Evolutionary conservation across 2,113 vertebrate genomes (phyloP).

Genomic region (Dicaeum eximium): DNA sequence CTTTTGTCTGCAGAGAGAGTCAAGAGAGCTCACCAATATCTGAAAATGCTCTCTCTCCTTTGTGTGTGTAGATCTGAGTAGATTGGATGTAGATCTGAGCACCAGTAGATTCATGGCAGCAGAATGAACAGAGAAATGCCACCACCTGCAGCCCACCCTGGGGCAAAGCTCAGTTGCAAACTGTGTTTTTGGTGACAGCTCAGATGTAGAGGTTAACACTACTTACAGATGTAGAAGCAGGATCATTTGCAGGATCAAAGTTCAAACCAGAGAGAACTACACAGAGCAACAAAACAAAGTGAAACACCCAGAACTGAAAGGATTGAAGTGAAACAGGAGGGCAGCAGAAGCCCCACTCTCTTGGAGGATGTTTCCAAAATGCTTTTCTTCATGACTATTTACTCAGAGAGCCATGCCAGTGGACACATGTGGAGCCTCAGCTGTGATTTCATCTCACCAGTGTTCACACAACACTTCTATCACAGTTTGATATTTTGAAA

Average conservation of each 20-base stretch:
- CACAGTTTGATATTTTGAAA: not conserved
- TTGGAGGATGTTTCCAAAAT: not conserved
- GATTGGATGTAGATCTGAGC: not conserved
- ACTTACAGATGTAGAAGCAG: not conserved
- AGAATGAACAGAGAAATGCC: fast-evolving
- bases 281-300: not conserved
- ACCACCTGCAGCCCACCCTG: not conserved
- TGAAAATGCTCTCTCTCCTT: not conserved
- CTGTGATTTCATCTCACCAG: not conserved
- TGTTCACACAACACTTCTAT: not conserved
- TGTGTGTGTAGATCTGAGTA: not conserved
- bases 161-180: not conserved
- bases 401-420: not conserved
- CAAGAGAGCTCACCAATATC: fast-evolving
- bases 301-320: not conserved
- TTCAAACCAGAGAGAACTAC: not conserved
- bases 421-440: not conserved
- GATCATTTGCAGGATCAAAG: not conserved
- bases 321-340: not conserved
- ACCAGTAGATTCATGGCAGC: not conserved
- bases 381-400: not conserved
- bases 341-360: not conserved
- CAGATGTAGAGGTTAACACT: not conserved
- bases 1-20: not conserved
- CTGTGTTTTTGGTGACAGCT: not conserved